Percentiles rank a stretch among this genome's conserved stretches.
phyloP scores from a whole-genome alignment of 2,888 invertebrate genomes.

The Campoletis raptor region DNA sequence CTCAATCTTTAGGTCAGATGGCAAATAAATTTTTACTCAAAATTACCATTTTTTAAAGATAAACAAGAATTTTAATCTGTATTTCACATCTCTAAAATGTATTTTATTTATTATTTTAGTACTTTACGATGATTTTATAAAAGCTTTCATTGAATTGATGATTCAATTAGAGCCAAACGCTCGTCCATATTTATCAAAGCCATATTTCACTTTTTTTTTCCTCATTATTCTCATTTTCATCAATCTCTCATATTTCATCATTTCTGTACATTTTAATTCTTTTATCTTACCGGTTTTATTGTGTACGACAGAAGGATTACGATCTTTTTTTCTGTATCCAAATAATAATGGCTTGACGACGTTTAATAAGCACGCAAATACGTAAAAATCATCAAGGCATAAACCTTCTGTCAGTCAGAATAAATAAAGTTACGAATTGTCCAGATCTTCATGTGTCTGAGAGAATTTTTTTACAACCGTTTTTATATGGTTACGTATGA shows the following conservation, averaged over 20 bases:
- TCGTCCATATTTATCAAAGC: background rate
- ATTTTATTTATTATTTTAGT: background rate
- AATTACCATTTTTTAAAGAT: background rate
- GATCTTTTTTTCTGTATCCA: background rate
- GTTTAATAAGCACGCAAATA: conserved; percentile 1
- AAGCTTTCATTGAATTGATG: background rate
- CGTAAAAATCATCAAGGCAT: background rate
- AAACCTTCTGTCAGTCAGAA: background rate
- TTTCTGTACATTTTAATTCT: background rate
- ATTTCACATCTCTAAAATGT: background rate
- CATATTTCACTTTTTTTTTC: background rate
- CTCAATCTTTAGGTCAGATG: conserved; percentile 37
- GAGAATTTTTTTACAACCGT: background rate
- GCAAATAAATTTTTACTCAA: conserved; percentile 4
- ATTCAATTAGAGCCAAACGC: background rate
- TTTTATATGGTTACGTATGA: background rate
- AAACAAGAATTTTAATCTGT: background rate
- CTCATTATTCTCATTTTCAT: background rate
- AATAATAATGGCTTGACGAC: conserved; percentile 1
- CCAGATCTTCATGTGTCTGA: background rate
- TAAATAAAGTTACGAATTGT: background rate
- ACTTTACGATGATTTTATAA: background rate
- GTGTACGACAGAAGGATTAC: background rate
- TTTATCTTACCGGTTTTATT: background rate
- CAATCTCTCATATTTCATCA: background rate